These are phyloP conservation scores for Anoura caudifer DNA, from an alignment of 2,113 vertebrate species.

Conservation along the genomic window DNA sequence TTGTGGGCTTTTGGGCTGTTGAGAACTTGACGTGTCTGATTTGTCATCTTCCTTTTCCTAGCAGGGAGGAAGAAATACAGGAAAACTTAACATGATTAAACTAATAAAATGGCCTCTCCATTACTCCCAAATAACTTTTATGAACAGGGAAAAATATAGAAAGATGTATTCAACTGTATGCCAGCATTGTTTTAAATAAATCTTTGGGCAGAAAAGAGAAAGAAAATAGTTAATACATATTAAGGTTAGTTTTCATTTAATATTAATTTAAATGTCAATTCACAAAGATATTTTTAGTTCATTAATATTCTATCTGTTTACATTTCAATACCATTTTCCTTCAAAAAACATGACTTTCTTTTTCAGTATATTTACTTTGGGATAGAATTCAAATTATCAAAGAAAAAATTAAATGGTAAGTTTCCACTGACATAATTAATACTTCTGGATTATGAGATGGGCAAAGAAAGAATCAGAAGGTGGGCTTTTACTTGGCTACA, in stretches of 20 bases:
- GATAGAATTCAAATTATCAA: not conserved
- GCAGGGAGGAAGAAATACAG: conserved; percentile 78
- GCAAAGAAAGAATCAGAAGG: not conserved
- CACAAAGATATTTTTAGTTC: not conserved
- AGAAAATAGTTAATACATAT: not conserved
- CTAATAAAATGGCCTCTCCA: conserved; percentile 31
- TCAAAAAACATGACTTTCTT: not conserved
- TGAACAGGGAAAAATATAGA: not conserved
- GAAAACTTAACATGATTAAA: conserved; percentile 64
- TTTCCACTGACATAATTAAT: not conserved
- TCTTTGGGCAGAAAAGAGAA: not conserved
- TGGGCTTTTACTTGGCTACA: not conserved
- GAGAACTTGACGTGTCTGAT: conserved; percentile 84
- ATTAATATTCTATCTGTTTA: not conserved
- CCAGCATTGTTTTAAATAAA: not conserved
- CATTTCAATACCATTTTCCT: not conserved
- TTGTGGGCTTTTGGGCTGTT: conserved; percentile 88
- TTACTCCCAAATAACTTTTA: not conserved
- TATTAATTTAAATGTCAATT: not conserved
- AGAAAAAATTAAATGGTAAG: not conserved
- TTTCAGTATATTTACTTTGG: not conserved
- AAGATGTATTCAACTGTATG: not conserved
- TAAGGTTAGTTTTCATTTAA: not conserved
- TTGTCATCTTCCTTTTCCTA: conserved; percentile 89
- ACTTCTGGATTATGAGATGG: not conserved